Percentiles rank a stretch among this genome's conserved stretches.
Conservation (phyloP, 2,113 vertebrate species). For the Python bivittatus region DNA sequence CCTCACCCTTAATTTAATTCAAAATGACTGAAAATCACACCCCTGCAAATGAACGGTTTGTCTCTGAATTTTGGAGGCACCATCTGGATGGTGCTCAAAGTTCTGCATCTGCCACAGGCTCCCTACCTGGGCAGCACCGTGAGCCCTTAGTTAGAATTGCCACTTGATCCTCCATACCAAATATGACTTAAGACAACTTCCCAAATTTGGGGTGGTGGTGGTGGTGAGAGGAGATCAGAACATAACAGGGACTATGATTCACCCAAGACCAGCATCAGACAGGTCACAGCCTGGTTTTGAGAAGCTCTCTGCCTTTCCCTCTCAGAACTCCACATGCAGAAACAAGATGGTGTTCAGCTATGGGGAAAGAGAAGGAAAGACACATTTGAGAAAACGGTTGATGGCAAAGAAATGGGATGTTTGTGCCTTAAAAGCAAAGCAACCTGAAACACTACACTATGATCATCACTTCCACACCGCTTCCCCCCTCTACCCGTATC, state of each 20-base stretch:
- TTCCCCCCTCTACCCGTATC: constrained; percentile 69
- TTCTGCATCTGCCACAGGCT: not conserved
- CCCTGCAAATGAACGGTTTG: not conserved
- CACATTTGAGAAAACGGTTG: not conserved
- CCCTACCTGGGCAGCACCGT: not conserved
- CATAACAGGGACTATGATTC: not conserved
- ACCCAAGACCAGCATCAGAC: too few relatives aligned
- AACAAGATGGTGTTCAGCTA: accelerated
- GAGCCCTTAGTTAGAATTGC: not conserved
- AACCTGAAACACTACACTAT: constrained; percentile 76
- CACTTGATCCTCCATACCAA: too few relatives aligned
- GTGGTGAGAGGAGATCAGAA: not conserved
- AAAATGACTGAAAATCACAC: not conserved
- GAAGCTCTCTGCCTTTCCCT: not conserved
- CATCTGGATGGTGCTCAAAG: not conserved
- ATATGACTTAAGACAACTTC: not conserved
- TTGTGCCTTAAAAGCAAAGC: constrained; percentile 30
- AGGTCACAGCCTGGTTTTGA: not conserved
- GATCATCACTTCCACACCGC: constrained; percentile 45
- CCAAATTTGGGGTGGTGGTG: not conserved
- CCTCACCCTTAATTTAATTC: not conserved
- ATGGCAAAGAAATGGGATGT: not conserved
- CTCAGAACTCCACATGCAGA: not conserved
- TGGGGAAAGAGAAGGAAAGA: too few relatives aligned
- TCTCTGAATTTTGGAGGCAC: not conserved